Base-by-base conservation (phyloP, 2,888 invertebrate species). In the Coronaproctus castanopsis region DNA sequence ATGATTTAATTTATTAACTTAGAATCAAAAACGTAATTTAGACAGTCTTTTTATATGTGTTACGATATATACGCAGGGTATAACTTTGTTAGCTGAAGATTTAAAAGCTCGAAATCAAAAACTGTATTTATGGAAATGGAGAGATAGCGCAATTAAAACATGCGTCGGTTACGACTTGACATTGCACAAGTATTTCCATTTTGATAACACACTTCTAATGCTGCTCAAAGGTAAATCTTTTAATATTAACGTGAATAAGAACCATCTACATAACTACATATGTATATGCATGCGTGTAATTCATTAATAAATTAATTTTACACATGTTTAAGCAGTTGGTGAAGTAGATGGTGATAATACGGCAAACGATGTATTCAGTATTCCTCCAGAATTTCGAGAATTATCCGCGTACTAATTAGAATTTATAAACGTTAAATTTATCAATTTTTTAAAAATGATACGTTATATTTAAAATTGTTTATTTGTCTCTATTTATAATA, bases 101-200 rank as follows among this genome's bases (percentile, higher is more conserved):
- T 50, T 59, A 51, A 49, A 52, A 51, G 24, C 59, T 14, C 55
- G 59, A 52, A 55, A 55, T 21, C 59, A 55, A 52, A 50, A 52
- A 5, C 19, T 59, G 19, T 50, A 51, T 8, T 36, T 59, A 21
- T 59, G 59, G 59, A 59, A 59, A 55, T 59, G 59, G 59, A 59
- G 55, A 48, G 59, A 59, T 2, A 24, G 21, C 8, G 55, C 59
- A 23, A 52, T 59, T 14, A 23, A 51, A 36, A 59, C 55, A 10
- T 59, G 48, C 24, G 20, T 50, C 3, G 55, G 51, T 55, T 59
- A 24, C 52, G 51, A 52, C 36, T 52, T 52, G 21, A 24, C 50
- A 24, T 10, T 59, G n/a, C 23, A 51, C 21, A 24, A 51, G 55
- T 52, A 14, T 55, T 52, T 59, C 1, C 19, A 24, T 36, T 59